Evolutionary conservation across 2,113 vertebrate species (phyloP), one percentile per base, ranked within the genome.

Genomic region (Ammodytes marinus): DNA sequence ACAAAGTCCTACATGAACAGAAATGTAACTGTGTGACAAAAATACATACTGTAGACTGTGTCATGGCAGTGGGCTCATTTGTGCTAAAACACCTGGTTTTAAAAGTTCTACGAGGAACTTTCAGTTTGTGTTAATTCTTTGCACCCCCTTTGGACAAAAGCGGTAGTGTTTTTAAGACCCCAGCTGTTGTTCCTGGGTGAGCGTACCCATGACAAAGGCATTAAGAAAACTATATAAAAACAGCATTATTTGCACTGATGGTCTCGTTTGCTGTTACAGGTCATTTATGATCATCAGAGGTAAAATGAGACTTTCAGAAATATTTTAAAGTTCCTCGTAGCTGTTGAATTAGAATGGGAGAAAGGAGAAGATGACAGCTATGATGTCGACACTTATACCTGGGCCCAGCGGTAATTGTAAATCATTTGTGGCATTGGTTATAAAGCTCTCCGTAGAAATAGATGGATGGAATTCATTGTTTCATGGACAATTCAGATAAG

Each of bases 1-100:
- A 67, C 71, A 69, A 35, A 37, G 45, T 73, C 73, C 69, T 84
- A 68, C 67, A 61, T 4, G 27, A 82, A 84, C 88, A 81, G 69
- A 82, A 83, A 76, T 9, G 73, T 45, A 43, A 84, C 58, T 2
- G 58, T 63, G 40, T 42, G 27, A 27, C 27, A 27, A 27, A 27
- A 43, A 43, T 76, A 77, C n/a, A n/a, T n/a, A n/a, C n/a, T n/a
- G 14, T 55, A 0, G 73, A 59, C 69, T 39, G 58, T 63, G 75
- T 63, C 39, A 58, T 7, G 74, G 89, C 91, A 89, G 88, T 87
- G 83, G 77, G 82, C 83, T 92, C 60, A 45, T 69, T 92, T 92
- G 93, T 92, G 90, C 87, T 85, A 83, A 82, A 91, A 80, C 79
- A 85, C 71, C 68, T 53, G 61, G 77, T 71, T 71, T 75, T 68